Base-by-base conservation (phyloP, 1,140 invertebrate species). In the Zaprionus nigranus region DNA sequence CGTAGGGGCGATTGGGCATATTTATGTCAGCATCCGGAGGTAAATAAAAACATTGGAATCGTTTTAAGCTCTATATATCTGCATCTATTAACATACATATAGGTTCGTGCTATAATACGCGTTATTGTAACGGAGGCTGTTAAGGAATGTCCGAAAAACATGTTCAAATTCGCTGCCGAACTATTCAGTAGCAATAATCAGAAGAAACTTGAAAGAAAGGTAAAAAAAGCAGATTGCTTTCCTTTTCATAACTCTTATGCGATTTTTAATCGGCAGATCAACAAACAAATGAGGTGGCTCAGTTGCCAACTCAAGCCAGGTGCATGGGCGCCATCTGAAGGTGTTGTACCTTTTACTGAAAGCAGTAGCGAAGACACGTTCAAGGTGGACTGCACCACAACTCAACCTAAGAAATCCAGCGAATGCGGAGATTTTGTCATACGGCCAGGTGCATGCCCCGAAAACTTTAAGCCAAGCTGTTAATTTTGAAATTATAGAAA, bases 71-170 rank as follows among this genome's bases (percentile, higher is more conserved):
- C 22, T 17, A 65, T 7, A 43, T 54, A 11, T 17, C 24, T 5
- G 1, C 15, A 28, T 36, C 26, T 2, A 13, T 46, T 24, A 12
- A 15, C 26, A 13, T 22, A 20, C n/a, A 13, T 22, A 20, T 13
- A 76, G 75, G 20, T 85, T 3, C 67, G 82, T 13, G 82, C 82
- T n/a, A 85, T 85, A 24, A 81, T 83, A 30, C 74, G 81, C 1
- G 70, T 78, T 0, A 83, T 85, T 20, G 24, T 64, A 20, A 73
- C 51, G 5, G 70, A 81, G 59, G 74, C 81, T 12, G 30, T 81
- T n/a, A 69, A 66, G 24, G 30, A 17, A 0, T 17, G 63, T 1
- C 74, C 81, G 1, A 6, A 26, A 0, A 67, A 72, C 40, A 67
- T 83, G 3, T 83, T 51, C 53, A 0, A n/a, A 0, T 81, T 83